Evolutionary conservation across 2,888 invertebrate species (phyloP).

Genomic region (Xylocampa areola): DNA sequence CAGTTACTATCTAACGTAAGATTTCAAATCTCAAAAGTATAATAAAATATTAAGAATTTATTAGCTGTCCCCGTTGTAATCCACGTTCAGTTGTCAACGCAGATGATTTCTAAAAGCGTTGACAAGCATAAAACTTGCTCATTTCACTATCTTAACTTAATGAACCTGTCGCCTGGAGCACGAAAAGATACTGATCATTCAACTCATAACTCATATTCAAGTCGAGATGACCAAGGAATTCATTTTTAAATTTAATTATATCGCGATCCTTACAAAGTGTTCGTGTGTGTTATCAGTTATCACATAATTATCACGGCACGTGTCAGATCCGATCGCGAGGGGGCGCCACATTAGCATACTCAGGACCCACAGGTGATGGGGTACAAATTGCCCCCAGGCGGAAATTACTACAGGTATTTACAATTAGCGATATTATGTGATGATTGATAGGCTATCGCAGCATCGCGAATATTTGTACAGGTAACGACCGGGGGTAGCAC

Average conservation of each 20-base stretch:
- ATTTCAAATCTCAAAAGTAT: too few species aligned
- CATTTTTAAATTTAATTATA: slow-evolving; percentile 13
- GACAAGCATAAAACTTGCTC: too few species aligned
- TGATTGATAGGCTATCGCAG: slow-evolving; percentile 52
- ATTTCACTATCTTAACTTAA: neutral
- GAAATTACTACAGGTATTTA: slow-evolving; percentile 22
- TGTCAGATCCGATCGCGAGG: slow-evolving; percentile 36
- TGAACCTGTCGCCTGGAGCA: slow-evolving; percentile 1
- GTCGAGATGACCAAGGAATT: slow-evolving; percentile 19
- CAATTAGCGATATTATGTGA: slow-evolving; percentile 50
- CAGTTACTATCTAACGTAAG: too few species aligned
- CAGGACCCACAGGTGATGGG: slow-evolving; percentile 32
- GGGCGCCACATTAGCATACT: slow-evolving; percentile 45
- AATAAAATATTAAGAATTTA: too few species aligned
- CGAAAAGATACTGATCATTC: neutral
- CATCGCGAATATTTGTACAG: slow-evolving; percentile 36
- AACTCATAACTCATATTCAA: slow-evolving; percentile 26
- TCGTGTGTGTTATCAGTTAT: slow-evolving; percentile 52
- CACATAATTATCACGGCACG: slow-evolving; percentile 44
- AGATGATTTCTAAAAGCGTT: too few species aligned
- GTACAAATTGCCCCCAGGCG: slow-evolving; percentile 17
- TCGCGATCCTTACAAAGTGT: slow-evolving; percentile 35
- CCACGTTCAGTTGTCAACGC: too few species aligned
- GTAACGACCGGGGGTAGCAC: slow-evolving; percentile 13
- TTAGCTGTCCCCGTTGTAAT: too few species aligned